Conservation (phyloP, 2,113 vertebrate genomes). For the Tinamus guttatus region DNA sequence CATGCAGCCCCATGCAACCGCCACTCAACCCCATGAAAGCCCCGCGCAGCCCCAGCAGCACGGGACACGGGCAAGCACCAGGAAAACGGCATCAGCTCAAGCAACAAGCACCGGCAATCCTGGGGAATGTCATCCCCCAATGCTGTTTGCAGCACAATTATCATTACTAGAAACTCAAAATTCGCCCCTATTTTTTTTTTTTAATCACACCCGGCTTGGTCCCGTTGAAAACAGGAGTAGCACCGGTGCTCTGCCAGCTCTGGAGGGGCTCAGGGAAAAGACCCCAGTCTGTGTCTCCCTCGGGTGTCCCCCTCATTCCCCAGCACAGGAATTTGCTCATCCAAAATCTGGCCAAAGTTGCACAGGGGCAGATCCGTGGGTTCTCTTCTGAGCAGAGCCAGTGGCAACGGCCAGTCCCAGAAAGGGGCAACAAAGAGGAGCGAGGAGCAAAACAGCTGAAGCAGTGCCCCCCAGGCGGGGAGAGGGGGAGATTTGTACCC, state of each 20-base stretch:
- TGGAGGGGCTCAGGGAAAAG: too few species aligned
- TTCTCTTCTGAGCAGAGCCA: background rate
- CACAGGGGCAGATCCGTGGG: background rate
- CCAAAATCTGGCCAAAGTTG: background rate
- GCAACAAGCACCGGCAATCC: background rate
- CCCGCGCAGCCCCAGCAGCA: too few species aligned
- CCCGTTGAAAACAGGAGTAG: background rate
- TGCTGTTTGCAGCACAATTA: rapidly evolving
- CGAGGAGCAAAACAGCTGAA: background rate
- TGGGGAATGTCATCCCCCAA: background rate
- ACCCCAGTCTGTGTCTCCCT: background rate
- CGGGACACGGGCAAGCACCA: too few species aligned
- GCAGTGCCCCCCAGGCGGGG: background rate
- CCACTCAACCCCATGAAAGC: background rate
- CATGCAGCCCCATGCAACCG: background rate
- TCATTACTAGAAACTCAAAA: background rate
- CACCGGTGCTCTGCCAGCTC: background rate
- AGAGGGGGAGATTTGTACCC: background rate
- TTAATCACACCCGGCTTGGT: background rate
- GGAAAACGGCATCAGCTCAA: background rate
- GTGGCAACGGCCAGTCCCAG: background rate
- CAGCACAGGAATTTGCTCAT: background rate
- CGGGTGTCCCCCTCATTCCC: background rate
- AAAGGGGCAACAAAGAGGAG: background rate
- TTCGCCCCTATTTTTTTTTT: too few species aligned